Conservation (phyloP, 2,113 vertebrate genomes). For the Columba janthina region DNA sequence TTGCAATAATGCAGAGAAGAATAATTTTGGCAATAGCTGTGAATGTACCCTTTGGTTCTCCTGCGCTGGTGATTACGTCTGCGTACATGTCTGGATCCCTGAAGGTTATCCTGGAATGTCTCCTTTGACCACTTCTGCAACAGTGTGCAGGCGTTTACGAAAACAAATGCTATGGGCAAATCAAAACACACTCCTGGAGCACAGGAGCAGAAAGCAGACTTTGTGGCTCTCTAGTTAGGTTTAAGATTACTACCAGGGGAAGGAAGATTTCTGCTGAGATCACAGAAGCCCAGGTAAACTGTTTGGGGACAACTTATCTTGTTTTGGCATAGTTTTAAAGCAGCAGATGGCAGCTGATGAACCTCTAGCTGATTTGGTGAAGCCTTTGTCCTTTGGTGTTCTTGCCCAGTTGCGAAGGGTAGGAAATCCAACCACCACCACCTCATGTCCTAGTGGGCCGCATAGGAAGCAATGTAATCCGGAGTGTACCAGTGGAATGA, state of each 20-base stretch:
- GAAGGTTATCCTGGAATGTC: background rate
- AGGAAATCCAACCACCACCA: background rate
- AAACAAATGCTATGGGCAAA: background rate
- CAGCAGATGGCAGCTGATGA: background rate
- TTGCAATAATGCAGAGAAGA: background rate
- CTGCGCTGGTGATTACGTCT: background rate
- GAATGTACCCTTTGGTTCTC: background rate
- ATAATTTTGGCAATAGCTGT: background rate
- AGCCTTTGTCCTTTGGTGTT: background rate
- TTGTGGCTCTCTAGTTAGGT: background rate
- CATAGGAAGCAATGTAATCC: background rate
- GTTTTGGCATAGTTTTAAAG: background rate
- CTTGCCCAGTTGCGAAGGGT: background rate
- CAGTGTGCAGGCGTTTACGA: background rate
- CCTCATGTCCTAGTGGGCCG: background rate
- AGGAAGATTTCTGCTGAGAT: background rate
- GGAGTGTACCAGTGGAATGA: background rate
- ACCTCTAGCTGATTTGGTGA: background rate
- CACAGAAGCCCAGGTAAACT: background rate
- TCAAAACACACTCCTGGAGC: background rate
- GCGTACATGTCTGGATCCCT: fast-evolving
- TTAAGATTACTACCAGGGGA: background rate
- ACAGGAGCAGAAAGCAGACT: background rate
- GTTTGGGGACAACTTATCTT: background rate
- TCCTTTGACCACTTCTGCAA: background rate